Evolutionary conservation across 2,113 vertebrate genomes (phyloP).

Genomic region (Podocnemis expansa): DNA sequence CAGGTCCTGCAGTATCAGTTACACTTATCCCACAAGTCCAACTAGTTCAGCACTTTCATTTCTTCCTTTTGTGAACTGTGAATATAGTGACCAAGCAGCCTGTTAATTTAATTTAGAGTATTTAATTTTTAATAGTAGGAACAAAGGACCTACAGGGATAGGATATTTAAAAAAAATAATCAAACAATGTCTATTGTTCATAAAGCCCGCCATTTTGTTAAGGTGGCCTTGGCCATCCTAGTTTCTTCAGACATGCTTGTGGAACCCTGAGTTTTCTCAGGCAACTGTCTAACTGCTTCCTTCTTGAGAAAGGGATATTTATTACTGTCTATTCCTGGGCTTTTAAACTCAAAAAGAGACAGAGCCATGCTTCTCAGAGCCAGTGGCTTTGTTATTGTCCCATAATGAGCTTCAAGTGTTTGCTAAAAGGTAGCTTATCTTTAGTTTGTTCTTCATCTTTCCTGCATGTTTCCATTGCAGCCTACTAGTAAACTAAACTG

Average conservation of each 20-base stretch:
- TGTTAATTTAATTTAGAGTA: background rate
- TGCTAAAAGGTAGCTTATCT: background rate
- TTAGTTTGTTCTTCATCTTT: background rate
- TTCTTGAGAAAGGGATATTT: background rate
- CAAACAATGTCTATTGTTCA: background rate
- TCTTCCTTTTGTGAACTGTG: background rate
- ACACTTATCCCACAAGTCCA: background rate
- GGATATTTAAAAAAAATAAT: background rate
- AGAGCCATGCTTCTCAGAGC: background rate
- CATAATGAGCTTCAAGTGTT: background rate
- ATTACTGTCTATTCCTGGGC: background rate
- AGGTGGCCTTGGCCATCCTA: background rate
- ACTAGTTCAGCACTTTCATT: background rate
- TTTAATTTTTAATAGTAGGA: background rate
- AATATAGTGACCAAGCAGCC: background rate
- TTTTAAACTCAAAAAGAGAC: background rate
- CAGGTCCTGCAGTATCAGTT: background rate
- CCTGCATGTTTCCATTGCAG: background rate
- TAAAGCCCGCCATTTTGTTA: background rate
- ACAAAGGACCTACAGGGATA: background rate
- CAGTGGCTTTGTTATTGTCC: rapidly evolving
- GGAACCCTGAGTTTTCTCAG: background rate
- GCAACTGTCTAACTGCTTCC: too few relatives aligned
- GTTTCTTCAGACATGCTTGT: background rate
- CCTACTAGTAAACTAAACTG: background rate